A percentile compares a stretch with the other conserved stretches of the same genome.
These are phyloP conservation scores for Saccopteryx leptura DNA, from an alignment of 2,113 vertebrate genomes.

Conservation along the genomic window DNA sequence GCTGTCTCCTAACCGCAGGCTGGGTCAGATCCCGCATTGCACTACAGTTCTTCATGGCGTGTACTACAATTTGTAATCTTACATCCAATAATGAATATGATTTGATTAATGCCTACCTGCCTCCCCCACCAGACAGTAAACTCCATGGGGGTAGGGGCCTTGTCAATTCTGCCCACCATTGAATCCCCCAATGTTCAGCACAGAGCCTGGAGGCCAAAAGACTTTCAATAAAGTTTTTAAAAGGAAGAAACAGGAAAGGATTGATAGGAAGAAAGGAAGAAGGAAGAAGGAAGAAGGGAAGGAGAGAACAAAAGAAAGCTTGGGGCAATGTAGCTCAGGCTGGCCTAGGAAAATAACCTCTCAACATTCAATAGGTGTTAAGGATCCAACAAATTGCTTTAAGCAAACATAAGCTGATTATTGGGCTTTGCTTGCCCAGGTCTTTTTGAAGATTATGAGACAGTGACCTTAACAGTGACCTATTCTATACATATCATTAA, in stretches of 20 bases:
- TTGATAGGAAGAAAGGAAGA: neutral
- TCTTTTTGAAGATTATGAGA: conserved; percentile 67
- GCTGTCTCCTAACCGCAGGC: neutral
- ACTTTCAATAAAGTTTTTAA: neutral
- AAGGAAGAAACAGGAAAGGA: conserved; percentile 1
- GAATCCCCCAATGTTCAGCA: neutral
- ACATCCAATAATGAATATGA: neutral
- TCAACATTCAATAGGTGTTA: conserved; percentile 38
- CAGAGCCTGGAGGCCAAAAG: neutral
- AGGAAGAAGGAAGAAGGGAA: too few relatives aligned
- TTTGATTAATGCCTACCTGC: neutral
- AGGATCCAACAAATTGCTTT: conserved; percentile 53
- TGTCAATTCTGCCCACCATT: neutral
- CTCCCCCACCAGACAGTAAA: neutral
- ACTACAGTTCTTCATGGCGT: neutral
- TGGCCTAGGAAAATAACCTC: neutral
- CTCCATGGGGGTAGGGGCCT: neutral
- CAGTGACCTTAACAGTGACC: conserved; percentile 52
- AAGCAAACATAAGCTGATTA: conserved; percentile 64
- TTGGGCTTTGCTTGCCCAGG: neutral
- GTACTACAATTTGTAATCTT: neutral
- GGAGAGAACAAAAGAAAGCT: neutral
- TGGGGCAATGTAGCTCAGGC: neutral
- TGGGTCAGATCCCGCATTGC: neutral
- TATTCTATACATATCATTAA: conserved; percentile 37